Evolutionary conservation across 2,888 invertebrate genomes (phyloP).

Genomic region (Mimachlamys varia): DNA sequence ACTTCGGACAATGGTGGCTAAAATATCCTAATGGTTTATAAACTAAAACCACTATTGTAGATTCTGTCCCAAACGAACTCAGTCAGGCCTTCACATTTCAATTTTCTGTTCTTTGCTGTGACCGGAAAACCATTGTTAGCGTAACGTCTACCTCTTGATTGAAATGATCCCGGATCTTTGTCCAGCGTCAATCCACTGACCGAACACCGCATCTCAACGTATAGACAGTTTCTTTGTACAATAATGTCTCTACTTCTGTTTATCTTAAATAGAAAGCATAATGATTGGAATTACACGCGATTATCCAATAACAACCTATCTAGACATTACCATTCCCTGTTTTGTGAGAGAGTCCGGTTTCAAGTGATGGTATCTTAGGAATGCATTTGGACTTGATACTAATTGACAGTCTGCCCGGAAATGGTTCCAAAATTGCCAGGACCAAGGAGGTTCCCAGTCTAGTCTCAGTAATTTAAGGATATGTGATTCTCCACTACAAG

Average conservation of each 20-base stretch:
- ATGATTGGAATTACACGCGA: not conserved
- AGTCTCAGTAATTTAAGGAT: not conserved
- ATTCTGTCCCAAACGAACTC: not conserved
- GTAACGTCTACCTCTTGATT: not conserved
- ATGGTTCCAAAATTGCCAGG: not conserved
- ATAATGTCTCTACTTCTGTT: conserved; percentile 9
- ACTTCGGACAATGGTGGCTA: conserved; percentile 19
- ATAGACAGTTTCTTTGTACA: not conserved
- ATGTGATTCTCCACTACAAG: not conserved
- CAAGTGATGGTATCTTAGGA: not conserved
- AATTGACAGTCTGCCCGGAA: not conserved
- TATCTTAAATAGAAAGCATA: conserved; percentile 7
- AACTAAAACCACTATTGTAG: conserved; percentile 18
- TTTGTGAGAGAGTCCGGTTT: not conserved
- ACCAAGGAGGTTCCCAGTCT: not conserved
- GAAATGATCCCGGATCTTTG: not conserved
- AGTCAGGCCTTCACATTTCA: conserved; percentile 31
- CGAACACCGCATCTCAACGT: not conserved
- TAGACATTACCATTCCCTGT: not conserved
- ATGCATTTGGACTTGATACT: conserved; percentile 23
- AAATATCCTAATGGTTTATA: conserved; percentile 31
- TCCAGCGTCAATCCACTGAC: not conserved
- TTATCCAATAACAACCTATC: not conserved
- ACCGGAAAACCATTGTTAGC: conserved; percentile 15
- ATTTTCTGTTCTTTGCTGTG: conserved; percentile 4